phyloP scores from a whole-genome alignment of 2,113 vertebrate species.

The Trematocara zebra region DNA sequence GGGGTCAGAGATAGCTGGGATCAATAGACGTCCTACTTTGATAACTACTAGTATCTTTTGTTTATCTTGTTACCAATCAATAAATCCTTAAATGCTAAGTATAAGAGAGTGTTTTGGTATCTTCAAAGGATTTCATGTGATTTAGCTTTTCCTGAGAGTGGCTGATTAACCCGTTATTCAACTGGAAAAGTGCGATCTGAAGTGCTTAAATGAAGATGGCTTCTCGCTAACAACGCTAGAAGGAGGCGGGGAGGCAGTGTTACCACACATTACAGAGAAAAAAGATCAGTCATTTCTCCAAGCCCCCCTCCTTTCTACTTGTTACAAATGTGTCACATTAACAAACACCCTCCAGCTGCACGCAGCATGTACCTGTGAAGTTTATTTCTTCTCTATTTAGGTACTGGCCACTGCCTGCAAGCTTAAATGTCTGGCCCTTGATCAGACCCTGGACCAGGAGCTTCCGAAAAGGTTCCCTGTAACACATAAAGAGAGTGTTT shows the following conservation, averaged over 20 bases:
- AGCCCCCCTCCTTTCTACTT: neutral
- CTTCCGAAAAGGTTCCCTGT: slow-evolving; percentile 91
- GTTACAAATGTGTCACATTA: neutral
- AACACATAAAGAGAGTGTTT: neutral
- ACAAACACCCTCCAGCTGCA: neutral
- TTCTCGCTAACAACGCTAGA: neutral
- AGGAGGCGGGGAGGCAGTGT: neutral
- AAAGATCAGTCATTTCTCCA: neutral
- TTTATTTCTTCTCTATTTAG: slow-evolving; percentile 83
- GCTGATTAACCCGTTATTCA: neutral
- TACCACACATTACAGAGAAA: neutral
- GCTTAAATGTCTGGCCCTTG: slow-evolving; percentile 89
- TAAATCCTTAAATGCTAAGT: neutral
- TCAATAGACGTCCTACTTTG: neutral
- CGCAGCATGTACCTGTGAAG: slow-evolving; percentile 78
- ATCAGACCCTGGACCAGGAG: slow-evolving; percentile 94
- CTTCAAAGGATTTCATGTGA: neutral
- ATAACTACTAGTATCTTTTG: neutral
- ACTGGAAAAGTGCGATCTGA: neutral
- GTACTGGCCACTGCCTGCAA: slow-evolving; percentile 80
- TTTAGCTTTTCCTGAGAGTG: neutral
- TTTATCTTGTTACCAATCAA: slow-evolving; percentile 52
- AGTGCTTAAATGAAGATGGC: neutral
- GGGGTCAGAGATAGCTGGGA: neutral
- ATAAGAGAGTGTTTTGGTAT: neutral